These are phyloP conservation scores for Gymnodraco acuticeps DNA, from an alignment of 2,797 vertebrate genomes.

Conservation along the genomic window DNA sequence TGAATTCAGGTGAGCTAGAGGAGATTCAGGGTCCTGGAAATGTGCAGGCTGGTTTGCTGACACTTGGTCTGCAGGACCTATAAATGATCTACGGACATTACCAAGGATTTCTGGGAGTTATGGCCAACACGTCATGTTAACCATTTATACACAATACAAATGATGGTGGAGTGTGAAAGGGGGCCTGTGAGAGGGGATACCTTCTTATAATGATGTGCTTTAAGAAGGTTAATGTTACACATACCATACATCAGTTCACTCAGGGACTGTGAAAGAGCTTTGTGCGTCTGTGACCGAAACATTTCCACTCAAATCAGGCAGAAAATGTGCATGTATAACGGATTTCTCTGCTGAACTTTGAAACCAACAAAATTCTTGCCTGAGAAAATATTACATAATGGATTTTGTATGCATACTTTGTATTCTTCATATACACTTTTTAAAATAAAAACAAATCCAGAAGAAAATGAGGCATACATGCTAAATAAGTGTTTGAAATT, in stretches of 20 bases:
- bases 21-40: not conserved
- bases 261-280: constrained; percentile 17
- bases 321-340: constrained; percentile 9
- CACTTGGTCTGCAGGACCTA: no score
- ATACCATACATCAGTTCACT: not conserved
- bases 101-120: not conserved
- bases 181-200: not conserved
- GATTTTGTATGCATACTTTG: not conserved
- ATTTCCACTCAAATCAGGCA: constrained; percentile 13
- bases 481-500: not conserved
- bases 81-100: not conserved
- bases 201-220: not conserved
- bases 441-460: not conserved
- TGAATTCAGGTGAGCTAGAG: no score
- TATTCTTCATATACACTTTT: not conserved
- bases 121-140: not conserved
- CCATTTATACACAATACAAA: no score
- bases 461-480: not conserved
- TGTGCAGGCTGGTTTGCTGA: not conserved
- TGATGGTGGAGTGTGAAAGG: no score
- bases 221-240: not conserved
- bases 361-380: not conserved
- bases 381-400: not conserved
- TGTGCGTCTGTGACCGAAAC: constrained; percentile 20
- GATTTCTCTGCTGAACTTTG: constrained; percentile 9